These are phyloP conservation scores for Microctonus hyperodae DNA, from an alignment of 2,888 invertebrate genomes.

Conservation along the genomic window DNA sequence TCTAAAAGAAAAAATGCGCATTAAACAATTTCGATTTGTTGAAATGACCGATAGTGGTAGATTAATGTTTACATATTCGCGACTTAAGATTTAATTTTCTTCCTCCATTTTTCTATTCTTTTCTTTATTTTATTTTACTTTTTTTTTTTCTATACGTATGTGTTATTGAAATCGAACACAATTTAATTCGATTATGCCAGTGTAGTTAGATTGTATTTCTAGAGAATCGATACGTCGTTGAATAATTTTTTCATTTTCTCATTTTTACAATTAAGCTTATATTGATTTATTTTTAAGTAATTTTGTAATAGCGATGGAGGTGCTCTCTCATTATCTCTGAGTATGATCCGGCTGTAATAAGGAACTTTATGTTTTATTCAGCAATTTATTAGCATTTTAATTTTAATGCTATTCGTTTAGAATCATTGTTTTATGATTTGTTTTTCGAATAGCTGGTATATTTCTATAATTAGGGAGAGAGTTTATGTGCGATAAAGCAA, in stretches of 20 bases:
- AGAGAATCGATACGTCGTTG: background rate
- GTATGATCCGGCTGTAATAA: background rate
- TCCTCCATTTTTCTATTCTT: too few relatives aligned
- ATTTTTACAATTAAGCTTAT: background rate
- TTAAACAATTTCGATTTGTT: constrained; percentile 52
- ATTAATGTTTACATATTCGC: constrained; percentile 53
- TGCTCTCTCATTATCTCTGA: background rate
- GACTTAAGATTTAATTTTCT: constrained; percentile 5
- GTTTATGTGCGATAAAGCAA: background rate
- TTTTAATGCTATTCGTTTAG: background rate
- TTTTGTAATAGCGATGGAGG: background rate
- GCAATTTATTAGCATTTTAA: background rate
- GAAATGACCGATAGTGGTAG: constrained; percentile 52
- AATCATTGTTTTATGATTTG: background rate
- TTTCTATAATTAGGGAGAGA: background rate
- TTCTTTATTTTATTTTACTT: background rate
- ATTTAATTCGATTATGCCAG: constrained; percentile 11
- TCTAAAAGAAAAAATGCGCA: constrained; percentile 53
- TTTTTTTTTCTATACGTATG: background rate
- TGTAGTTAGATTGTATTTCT: background rate
- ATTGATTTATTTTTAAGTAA: background rate
- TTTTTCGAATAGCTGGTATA: background rate
- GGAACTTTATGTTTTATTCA: background rate
- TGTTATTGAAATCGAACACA: background rate
- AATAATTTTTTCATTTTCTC: background rate